Conservation (phyloP, 2,797 vertebrate species). For the Cirrhinus mrigala region DNA sequence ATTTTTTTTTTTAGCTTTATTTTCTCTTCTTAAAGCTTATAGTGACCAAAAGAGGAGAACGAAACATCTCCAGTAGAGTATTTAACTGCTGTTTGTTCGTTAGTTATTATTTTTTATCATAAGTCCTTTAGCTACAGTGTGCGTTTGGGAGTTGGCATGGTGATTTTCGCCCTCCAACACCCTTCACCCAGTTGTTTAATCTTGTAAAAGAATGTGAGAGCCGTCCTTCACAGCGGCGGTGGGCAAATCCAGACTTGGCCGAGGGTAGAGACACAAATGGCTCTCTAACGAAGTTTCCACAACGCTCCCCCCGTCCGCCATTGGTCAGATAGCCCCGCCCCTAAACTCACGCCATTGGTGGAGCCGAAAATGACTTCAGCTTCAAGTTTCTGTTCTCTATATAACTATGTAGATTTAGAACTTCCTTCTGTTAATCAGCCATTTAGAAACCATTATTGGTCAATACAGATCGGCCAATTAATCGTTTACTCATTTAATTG, state of each 20-base stretch:
- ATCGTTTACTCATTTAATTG: neutral
- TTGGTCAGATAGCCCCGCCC: neutral
- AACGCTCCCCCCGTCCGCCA: neutral
- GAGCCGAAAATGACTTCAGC: neutral
- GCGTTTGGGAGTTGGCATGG: conserved; percentile 41
- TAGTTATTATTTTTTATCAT: conserved; percentile 28
- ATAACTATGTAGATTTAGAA: neutral
- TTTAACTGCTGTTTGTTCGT: conserved; percentile 11
- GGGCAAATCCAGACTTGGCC: conserved; percentile 21
- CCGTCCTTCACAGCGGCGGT: conserved; percentile 43
- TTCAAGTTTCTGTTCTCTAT: neutral
- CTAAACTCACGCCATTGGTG: neutral
- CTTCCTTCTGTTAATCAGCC: neutral
- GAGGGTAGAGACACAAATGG: neutral
- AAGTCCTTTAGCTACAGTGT: conserved; percentile 40
- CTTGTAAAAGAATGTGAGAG: conserved; percentile 58
- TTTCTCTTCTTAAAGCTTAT: neutral
- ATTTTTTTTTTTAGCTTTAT: neutral
- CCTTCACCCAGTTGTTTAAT: conserved; percentile 35
- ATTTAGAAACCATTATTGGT: neutral
- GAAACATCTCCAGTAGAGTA: neutral
- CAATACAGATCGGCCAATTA: neutral
- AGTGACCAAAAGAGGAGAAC: neutral
- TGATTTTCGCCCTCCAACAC: conserved; percentile 11
- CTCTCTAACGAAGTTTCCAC: neutral